A percentile compares a stretch with the other conserved stretches of the same genome.
Conservation (phyloP, 2,797 vertebrate species). For the Rhinatrema bivittatum region DNA sequence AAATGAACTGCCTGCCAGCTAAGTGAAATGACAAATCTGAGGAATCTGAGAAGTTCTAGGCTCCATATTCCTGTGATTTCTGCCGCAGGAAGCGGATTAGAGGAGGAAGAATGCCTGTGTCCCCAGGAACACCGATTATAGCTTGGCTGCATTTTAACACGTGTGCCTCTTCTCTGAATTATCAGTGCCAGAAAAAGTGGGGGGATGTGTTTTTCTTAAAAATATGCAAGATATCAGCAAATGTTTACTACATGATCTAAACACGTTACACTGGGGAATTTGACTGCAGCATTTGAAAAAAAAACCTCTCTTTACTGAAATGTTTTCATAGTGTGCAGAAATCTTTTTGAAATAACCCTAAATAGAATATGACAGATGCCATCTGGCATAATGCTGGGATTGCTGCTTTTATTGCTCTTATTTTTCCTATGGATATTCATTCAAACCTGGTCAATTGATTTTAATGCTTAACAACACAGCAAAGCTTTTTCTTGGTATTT, state of each 20-base stretch:
- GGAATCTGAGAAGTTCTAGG: too few species aligned
- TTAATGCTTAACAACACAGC: too few species aligned
- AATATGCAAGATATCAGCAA: conserved; percentile 13
- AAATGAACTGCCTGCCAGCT: too few species aligned
- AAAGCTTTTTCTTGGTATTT: too few species aligned
- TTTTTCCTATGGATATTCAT: conserved; percentile 57
- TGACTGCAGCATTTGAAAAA: conserved; percentile 45
- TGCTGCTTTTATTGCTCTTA: conserved; percentile 64
- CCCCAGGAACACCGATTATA: too few species aligned
- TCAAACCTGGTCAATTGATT: conserved; percentile 48
- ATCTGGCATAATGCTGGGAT: conserved; percentile 65
- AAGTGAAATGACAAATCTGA: too few species aligned
- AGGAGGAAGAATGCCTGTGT: too few species aligned
- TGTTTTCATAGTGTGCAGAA: conserved; percentile 58
- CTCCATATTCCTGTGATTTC: too few species aligned
- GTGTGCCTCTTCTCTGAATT: conserved; percentile 14
- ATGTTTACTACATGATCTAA: conserved; percentile 28
- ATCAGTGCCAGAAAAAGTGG: conserved; percentile 5
- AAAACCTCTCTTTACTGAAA: conserved; percentile 51
- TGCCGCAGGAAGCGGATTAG: too few species aligned
- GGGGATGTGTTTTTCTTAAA: conserved; percentile 5
- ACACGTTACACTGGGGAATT: conserved; percentile 39
- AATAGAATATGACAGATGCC: conserved; percentile 68
- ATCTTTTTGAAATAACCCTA: conserved; percentile 63
- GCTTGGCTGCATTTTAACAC: conserved; percentile 17